Conservation (phyloP, 92 coral and sea anemone species). For the Porites lobata region DNA sequence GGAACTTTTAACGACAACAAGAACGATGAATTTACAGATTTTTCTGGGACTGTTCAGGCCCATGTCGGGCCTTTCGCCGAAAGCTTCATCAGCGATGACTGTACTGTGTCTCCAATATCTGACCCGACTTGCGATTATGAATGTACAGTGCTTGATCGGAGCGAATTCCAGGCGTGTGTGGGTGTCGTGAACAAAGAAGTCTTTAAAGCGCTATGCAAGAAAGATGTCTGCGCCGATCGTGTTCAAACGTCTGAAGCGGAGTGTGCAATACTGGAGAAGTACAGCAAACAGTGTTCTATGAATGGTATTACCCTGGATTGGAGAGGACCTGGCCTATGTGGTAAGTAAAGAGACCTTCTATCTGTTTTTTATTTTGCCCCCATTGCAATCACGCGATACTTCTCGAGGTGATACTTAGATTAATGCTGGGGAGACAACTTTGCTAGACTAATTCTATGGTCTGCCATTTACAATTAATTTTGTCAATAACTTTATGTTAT, state of each 20-base stretch:
- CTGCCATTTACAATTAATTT: too few relatives aligned
- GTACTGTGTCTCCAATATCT: neutral
- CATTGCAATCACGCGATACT: too few relatives aligned
- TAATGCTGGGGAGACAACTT: too few relatives aligned
- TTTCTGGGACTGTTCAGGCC: neutral
- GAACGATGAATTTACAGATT: slow-evolving; percentile 69
- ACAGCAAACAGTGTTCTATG: slow-evolving; percentile 81
- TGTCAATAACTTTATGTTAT: too few relatives aligned
- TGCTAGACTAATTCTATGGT: too few relatives aligned
- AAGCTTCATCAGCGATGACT: neutral
- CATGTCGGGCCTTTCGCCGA: neutral
- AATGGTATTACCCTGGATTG: slow-evolving; percentile 61
- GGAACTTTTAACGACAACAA: slow-evolving; percentile 86
- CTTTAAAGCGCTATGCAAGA: slow-evolving; percentile 32
- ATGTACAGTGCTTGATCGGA: slow-evolving; percentile 28
- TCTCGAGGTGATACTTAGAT: too few relatives aligned
- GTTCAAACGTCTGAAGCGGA: slow-evolving; percentile 39
- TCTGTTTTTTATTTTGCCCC: too few relatives aligned
- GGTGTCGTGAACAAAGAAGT: slow-evolving; percentile 35
- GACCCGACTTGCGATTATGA: neutral
- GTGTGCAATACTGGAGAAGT: slow-evolving; percentile 70
- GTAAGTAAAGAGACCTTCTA: slow-evolving; percentile 65
- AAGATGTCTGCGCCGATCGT: slow-evolving; percentile 75
- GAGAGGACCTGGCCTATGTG: slow-evolving; percentile 72
- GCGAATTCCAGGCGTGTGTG: slow-evolving; percentile 69